Percentiles rank a stretch among this genome's conserved stretches.
Conservation (phyloP, 2,797 vertebrate genomes). For the Tauraco hartlaubi region DNA sequence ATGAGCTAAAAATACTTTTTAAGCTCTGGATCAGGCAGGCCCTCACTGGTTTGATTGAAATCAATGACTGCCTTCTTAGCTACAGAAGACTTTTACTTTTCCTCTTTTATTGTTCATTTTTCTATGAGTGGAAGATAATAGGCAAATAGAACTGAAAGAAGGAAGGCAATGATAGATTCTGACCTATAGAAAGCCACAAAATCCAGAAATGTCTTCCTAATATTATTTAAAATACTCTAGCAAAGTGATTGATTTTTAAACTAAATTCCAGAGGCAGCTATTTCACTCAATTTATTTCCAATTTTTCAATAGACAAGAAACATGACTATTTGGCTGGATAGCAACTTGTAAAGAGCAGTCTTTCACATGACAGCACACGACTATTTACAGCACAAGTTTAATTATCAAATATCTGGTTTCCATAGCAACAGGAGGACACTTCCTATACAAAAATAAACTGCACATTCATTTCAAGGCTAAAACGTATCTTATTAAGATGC, state of each 20-base stretch:
- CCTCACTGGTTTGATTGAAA: neutral
- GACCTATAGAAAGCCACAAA: neutral
- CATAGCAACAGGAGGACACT: conserved; percentile 21
- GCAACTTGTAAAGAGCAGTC: neutral
- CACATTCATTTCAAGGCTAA: neutral
- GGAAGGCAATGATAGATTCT: neutral
- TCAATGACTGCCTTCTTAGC: neutral
- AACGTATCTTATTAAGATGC: neutral
- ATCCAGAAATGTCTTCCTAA: neutral
- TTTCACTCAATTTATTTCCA: neutral
- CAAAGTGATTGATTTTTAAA: neutral
- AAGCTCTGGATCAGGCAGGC: neutral
- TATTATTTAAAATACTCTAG: neutral
- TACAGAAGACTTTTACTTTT: neutral
- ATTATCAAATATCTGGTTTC: conserved; percentile 64
- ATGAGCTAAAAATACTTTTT: neutral
- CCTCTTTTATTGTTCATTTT: neutral
- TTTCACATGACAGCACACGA: neutral
- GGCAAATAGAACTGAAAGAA: neutral
- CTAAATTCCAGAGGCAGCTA: neutral
- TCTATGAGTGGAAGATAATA: neutral
- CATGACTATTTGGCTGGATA: neutral
- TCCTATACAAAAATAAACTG: conserved; percentile 34
- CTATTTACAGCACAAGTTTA: neutral
- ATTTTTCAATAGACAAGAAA: neutral